Percentiles rank a stretch among this genome's conserved stretches.
Evolutionary conservation across 2,888 invertebrate species (phyloP).

Genomic region (Andrena haemorrhoa): DNA sequence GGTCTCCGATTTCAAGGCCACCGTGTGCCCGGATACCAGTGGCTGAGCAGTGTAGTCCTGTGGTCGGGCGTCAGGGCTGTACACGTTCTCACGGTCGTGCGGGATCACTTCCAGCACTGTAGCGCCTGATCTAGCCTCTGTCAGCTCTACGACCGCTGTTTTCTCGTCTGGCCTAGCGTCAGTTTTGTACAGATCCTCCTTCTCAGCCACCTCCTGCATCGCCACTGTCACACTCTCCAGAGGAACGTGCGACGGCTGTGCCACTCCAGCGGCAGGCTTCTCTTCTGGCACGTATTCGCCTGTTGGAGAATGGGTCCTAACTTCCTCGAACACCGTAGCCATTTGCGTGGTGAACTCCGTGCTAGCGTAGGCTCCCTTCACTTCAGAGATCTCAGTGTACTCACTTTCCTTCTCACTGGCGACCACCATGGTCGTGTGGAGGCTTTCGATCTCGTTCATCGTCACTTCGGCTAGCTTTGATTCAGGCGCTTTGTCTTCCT

Average conservation of each 20-base stretch:
- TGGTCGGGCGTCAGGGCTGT: slow-evolving; percentile 74
- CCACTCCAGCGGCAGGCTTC: slow-evolving; percentile 82
- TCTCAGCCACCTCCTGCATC: slow-evolving; percentile 84
- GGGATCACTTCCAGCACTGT: slow-evolving; percentile 80
- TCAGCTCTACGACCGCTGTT: slow-evolving; percentile 83
- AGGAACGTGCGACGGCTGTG: slow-evolving; percentile 79
- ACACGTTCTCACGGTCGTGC: slow-evolving; percentile 80
- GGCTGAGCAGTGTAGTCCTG: slow-evolving; percentile 79
- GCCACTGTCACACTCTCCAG: slow-evolving; percentile 83
- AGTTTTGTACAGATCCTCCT: slow-evolving; percentile 83
- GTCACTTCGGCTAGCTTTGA: slow-evolving; percentile 84
- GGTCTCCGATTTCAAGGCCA: slow-evolving; percentile 85
- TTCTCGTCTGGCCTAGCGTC: slow-evolving; percentile 83
- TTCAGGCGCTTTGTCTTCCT: slow-evolving; percentile 81
- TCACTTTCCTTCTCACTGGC: slow-evolving; percentile 86
- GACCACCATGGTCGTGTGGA: slow-evolving; percentile 86
- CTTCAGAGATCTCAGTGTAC: slow-evolving; percentile 81
- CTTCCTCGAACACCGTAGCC: slow-evolving; percentile 85
- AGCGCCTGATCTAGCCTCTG: slow-evolving; percentile 79
- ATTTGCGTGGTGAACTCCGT: slow-evolving; percentile 85
- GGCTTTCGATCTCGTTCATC: slow-evolving; percentile 84
- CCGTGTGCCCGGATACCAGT: slow-evolving; percentile 84
- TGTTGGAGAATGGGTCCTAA: slow-evolving; percentile 85
- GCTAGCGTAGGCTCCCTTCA: slow-evolving; percentile 84
- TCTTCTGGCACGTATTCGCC: slow-evolving; percentile 82